phyloP scores from a whole-genome alignment of 2,797 vertebrate genomes.

The Orientallactaga sibirica region DNA sequence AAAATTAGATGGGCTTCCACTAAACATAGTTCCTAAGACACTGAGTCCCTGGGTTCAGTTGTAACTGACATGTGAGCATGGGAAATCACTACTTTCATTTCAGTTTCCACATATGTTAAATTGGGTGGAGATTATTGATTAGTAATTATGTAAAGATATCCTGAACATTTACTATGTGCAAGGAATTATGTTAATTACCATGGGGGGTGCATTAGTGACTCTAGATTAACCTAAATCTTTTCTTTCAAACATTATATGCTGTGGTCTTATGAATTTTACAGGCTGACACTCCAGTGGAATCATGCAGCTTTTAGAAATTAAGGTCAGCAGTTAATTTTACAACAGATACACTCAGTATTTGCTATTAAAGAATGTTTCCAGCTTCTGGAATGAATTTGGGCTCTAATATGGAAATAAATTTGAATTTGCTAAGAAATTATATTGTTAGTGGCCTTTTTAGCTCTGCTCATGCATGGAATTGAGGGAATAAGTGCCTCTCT shows the following conservation, averaged over 20 bases:
- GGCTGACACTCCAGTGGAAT: background rate
- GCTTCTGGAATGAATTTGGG: background rate
- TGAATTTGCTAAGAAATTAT: slow-evolving; percentile 29
- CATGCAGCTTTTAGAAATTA: background rate
- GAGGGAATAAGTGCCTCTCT: background rate
- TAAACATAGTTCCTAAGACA: background rate
- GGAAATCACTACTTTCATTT: background rate
- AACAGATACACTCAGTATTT: slow-evolving; percentile 13
- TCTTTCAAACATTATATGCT: slow-evolving; percentile 21
- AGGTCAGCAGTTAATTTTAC: background rate
- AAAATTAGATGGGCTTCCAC: background rate
- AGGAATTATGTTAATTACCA: background rate
- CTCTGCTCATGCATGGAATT: background rate
- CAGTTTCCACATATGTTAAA: background rate
- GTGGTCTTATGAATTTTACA: background rate
- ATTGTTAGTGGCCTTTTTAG: background rate
- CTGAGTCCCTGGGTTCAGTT: background rate
- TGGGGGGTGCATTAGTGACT: background rate
- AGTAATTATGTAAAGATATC: background rate
- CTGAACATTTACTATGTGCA: background rate
- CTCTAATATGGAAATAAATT: slow-evolving; percentile 8
- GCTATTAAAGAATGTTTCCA: background rate
- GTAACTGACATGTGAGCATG: background rate
- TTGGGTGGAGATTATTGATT: background rate
- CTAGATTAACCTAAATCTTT: background rate